Evolutionary conservation across 2,888 invertebrate genomes (phyloP).

Genomic region (Archips xylosteana): DNA sequence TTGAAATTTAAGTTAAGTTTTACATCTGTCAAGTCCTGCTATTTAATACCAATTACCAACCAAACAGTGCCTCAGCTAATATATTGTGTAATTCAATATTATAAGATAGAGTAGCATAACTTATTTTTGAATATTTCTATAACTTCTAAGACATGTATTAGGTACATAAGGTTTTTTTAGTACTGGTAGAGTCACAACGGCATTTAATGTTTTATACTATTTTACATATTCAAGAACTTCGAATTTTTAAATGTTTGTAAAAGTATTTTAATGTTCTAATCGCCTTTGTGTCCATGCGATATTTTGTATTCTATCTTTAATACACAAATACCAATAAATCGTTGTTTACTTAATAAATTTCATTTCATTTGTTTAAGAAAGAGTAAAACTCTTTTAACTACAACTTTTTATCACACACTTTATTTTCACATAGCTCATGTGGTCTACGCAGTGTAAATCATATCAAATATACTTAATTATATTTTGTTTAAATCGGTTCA

Average conservation of each 20-base stretch:
- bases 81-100: slow-evolving; percentile 10
- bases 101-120: slow-evolving; percentile 34
- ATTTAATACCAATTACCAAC: neutral
- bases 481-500: too few relatives aligned
- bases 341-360: slow-evolving; percentile 11
- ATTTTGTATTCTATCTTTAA: slow-evolving; percentile 8
- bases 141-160: slow-evolving; percentile 16
- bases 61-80: neutral
- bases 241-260: slow-evolving; percentile 1
- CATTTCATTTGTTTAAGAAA: neutral
- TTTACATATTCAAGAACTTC: slow-evolving; percentile 7
- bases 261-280: neutral
- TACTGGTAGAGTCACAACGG: slow-evolving; percentile 12
- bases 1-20: neutral
- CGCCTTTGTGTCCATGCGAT: neutral
- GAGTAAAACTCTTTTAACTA: neutral
- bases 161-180: slow-evolving; percentile 2
- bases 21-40: neutral
- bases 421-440: too few relatives aligned
- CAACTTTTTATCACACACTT: too few relatives aligned
- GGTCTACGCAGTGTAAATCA: too few relatives aligned
- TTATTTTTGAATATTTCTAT: slow-evolving; percentile 34
- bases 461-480: too few relatives aligned
- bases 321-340: slow-evolving; percentile 22
- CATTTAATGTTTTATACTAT: slow-evolving; percentile 29